phyloP scores from a whole-genome alignment of 2,113 vertebrate genomes.

The Rousettus leschenaultii region DNA sequence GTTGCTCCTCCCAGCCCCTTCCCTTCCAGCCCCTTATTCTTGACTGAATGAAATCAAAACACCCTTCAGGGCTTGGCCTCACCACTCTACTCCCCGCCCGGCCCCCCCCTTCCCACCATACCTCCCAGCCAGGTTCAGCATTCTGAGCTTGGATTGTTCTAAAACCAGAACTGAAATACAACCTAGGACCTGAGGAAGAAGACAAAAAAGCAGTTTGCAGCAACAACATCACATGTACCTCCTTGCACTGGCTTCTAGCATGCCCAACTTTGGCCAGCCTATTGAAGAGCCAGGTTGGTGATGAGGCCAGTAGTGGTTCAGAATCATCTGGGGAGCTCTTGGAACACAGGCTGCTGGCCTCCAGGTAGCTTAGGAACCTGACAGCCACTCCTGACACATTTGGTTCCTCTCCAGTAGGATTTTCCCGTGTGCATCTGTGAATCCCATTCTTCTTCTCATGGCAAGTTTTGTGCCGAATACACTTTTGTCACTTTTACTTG shows the following conservation, averaged over 20 bases:
- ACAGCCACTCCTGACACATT: neutral
- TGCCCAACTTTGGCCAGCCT: neutral
- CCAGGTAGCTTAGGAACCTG: neutral
- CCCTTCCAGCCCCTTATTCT: neutral
- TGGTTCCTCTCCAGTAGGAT: neutral
- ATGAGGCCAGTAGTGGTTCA: neutral
- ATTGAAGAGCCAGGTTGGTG: too few relatives aligned
- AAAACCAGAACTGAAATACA: neutral
- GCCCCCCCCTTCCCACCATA: neutral
- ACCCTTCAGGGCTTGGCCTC: neutral
- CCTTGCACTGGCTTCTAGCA: neutral
- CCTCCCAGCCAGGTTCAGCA: neutral
- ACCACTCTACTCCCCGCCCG: accelerated
- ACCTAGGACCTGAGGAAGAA: neutral
- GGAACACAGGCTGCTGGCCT: neutral
- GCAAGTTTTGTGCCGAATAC: constrained; percentile 33
- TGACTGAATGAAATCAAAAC: neutral
- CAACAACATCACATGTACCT: too few relatives aligned
- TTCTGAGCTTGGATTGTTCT: neutral
- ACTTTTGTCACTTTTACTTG: constrained; percentile 41
- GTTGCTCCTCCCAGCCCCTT: neutral
- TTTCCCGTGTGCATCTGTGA: constrained; percentile 26
- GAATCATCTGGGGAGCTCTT: neutral
- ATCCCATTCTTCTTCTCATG: constrained; percentile 53
- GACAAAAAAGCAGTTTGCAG: neutral